phyloP scores from a whole-genome alignment of 2,797 vertebrate species.

The Myotis planiceps region DNA sequence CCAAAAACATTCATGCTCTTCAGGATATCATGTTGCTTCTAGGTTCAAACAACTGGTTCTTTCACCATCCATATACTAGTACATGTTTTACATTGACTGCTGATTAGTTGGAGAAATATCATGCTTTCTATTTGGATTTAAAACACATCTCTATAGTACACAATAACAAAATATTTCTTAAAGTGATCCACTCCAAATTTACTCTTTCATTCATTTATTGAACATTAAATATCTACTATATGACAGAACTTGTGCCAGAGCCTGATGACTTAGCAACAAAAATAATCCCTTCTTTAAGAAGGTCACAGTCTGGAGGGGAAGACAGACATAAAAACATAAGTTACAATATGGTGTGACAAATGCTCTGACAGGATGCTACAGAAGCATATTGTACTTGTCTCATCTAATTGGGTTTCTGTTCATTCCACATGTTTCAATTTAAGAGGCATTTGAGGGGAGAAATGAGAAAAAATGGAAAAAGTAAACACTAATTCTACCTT shows the following conservation, averaged over 20 bases:
- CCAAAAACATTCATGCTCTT: not conserved
- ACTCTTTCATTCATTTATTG: not conserved
- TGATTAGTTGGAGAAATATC: not conserved
- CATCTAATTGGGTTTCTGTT: not conserved
- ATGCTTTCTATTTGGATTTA: not conserved
- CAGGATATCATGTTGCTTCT: not conserved
- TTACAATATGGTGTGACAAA: not conserved
- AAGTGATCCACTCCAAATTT: not conserved
- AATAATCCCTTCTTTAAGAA: not conserved
- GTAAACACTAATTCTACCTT: not conserved
- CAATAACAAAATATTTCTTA: not conserved
- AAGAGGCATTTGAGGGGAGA: not conserved
- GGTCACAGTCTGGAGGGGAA: not conserved
- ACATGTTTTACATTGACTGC: not conserved
- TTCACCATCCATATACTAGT: not conserved
- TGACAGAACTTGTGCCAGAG: not conserved
- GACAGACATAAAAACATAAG: not conserved
- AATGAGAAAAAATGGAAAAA: not conserved
- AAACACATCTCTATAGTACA: not conserved
- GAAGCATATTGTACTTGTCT: not conserved
- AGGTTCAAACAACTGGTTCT: not conserved
- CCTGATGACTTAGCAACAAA: not conserved
- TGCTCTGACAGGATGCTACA: not conserved
- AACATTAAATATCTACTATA: not conserved
- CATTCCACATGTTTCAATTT: slow-evolving; percentile 6